These are phyloP conservation scores for Henricia sp. DNA, from an alignment of 53 echinoderm and acorn worm species.

Conservation along the genomic window DNA sequence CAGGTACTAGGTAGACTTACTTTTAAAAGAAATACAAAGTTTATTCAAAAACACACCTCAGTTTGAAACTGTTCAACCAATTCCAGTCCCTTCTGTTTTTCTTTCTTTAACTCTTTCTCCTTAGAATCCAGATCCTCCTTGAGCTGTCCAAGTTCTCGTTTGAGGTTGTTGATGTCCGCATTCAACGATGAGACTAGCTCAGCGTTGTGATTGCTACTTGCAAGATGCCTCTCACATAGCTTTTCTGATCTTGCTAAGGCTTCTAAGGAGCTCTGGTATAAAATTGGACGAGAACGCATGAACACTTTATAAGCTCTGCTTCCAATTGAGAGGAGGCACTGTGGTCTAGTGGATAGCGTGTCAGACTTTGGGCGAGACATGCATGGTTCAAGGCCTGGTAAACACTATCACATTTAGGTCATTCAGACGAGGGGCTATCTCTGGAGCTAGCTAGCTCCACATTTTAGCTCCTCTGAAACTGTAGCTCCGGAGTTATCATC, in stretches of 20 bases:
- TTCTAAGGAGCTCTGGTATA: slow-evolving; percentile 29
- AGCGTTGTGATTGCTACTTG: slow-evolving; percentile 24
- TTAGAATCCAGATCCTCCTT: slow-evolving; percentile 22
- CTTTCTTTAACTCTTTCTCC: slow-evolving; percentile 19
- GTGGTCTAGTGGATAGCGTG: no score
- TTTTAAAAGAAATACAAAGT: background rate
- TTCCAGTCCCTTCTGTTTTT: background rate
- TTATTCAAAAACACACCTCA: slow-evolving; percentile 4
- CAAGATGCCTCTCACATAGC: slow-evolving; percentile 50
- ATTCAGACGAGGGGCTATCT: no score
- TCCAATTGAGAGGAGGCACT: no score
- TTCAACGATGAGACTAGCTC: slow-evolving; percentile 9
- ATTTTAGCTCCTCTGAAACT: no score
- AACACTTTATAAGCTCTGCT: no score
- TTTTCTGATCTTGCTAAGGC: slow-evolving; percentile 38
- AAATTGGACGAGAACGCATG: no score
- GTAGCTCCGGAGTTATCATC: no score
- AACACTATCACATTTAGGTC: no score
- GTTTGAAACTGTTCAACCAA: background rate
- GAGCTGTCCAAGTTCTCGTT: slow-evolving; percentile 23
- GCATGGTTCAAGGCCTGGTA: no score
- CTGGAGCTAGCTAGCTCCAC: no score
- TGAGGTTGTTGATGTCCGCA: slow-evolving; percentile 6
- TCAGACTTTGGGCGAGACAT: no score
- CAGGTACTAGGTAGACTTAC: background rate